These are phyloP conservation scores for Mus pahari DNA, from an alignment of 2,113 vertebrate genomes.

Conservation along the genomic window DNA sequence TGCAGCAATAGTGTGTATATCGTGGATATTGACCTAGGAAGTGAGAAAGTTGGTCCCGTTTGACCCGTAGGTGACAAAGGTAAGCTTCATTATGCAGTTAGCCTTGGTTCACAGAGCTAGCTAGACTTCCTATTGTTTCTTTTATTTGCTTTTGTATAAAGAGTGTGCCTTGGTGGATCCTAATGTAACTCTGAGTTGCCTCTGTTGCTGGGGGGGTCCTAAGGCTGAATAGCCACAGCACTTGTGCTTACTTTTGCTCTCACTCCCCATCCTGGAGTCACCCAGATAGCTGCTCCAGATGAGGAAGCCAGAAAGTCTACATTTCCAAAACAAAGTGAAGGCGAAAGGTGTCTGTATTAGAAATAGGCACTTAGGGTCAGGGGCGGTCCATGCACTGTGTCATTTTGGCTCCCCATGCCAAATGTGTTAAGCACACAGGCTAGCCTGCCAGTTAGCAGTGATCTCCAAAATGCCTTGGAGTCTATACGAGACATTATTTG, in stretches of 20 bases:
- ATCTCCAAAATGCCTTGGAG: neutral
- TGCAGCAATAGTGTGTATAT: neutral
- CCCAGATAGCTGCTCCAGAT: neutral
- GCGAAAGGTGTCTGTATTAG: slow-evolving; percentile 36
- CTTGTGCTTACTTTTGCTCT: neutral
- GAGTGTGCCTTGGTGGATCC: neutral
- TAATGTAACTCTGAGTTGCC: neutral
- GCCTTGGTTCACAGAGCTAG: neutral
- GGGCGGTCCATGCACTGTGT: neutral
- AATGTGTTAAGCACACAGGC: neutral
- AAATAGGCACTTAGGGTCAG: neutral
- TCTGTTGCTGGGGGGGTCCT: slow-evolving; percentile 29
- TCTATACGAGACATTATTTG: neutral
- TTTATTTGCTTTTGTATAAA: neutral
- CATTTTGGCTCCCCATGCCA: neutral
- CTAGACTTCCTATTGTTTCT: neutral
- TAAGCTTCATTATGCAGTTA: neutral
- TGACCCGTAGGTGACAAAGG: neutral
- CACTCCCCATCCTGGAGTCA: neutral
- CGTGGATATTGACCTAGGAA: slow-evolving; percentile 52
- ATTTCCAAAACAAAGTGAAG: slow-evolving; percentile 48
- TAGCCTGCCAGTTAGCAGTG: neutral
- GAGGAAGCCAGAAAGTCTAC: neutral
- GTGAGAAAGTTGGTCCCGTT: slow-evolving; percentile 21
- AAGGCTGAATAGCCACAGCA: neutral